phyloP scores from a whole-genome alignment of 1,140 invertebrate species.

The Nebria ingens region DNA sequence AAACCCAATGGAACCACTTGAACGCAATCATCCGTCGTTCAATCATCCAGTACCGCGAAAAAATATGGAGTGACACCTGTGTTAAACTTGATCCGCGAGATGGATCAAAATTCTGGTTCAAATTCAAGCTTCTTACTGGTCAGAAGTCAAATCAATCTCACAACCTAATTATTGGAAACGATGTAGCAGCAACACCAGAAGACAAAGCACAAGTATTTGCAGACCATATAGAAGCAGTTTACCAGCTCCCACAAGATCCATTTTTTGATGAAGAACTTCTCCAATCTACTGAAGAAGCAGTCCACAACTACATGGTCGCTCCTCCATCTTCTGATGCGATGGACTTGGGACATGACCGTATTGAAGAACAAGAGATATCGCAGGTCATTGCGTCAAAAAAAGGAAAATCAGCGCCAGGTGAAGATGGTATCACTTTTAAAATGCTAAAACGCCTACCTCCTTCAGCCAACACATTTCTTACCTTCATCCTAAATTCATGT shows the following conservation, averaged over 20 bases:
- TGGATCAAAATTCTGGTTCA: not conserved
- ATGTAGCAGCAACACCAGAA: not conserved
- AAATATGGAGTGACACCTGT: not conserved
- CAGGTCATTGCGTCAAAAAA: not conserved
- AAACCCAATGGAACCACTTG: not conserved
- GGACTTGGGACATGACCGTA: not conserved
- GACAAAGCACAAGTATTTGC: conserved; percentile 1
- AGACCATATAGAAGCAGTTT: not conserved
- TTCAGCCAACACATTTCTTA: not conserved
- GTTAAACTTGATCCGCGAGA: not conserved
- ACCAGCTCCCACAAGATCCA: not conserved
- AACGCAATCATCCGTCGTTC: not conserved
- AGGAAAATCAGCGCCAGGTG: not conserved
- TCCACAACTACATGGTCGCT: not conserved
- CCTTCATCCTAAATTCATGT: not conserved
- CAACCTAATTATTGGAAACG: not conserved
- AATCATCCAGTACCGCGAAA: not conserved
- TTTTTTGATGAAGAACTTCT: not conserved
- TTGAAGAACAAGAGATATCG: not conserved
- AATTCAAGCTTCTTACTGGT: not conserved
- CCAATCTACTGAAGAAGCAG: not conserved
- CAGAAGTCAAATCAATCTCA: not conserved
- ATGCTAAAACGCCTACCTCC: not conserved
- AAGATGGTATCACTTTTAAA: not conserved
- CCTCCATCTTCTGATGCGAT: not conserved